phyloP scores from a whole-genome alignment of 2,888 invertebrate genomes.

The Metopia argyrocephala region DNA sequence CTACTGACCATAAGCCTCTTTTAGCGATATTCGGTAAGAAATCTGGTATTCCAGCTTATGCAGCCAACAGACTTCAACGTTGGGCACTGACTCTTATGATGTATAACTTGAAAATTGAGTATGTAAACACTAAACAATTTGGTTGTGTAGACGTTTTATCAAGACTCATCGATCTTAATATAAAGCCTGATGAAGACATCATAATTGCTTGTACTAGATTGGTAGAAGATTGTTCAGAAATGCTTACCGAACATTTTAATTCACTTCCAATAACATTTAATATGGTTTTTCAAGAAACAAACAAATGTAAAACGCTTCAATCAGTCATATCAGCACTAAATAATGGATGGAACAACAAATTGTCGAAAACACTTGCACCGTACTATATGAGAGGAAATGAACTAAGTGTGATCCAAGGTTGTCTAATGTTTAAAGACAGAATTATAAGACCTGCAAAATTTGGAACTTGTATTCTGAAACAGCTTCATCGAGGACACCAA shows the following conservation, averaged over 20 bases:
- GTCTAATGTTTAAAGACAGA: neutral
- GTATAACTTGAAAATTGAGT: no score
- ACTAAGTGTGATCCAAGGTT: neutral
- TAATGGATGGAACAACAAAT: neutral
- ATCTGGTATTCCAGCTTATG: conserved; percentile 64
- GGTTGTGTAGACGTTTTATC: no score
- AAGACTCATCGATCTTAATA: no score
- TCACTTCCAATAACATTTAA: neutral
- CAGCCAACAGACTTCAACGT: conserved; percentile 25
- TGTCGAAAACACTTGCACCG: neutral
- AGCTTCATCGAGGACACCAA: neutral
- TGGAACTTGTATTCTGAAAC: neutral
- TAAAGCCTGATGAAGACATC: neutral
- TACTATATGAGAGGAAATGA: neutral
- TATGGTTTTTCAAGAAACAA: neutral
- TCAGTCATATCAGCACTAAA: neutral
- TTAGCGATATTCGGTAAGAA: conserved; percentile 70
- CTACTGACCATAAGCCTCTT: conserved; percentile 77
- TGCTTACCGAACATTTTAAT: no score
- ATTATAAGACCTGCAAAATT: neutral
- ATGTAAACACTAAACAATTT: no score
- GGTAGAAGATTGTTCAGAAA: neutral
- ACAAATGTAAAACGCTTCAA: neutral
- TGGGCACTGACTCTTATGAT: conserved; percentile 8
- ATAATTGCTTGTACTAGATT: neutral